A percentile compares a stretch with the other conserved stretches of the same genome.
Evolutionary conservation across 1,140 invertebrate species (phyloP).

Genomic region (Eriosoma lanigerum): DNA sequence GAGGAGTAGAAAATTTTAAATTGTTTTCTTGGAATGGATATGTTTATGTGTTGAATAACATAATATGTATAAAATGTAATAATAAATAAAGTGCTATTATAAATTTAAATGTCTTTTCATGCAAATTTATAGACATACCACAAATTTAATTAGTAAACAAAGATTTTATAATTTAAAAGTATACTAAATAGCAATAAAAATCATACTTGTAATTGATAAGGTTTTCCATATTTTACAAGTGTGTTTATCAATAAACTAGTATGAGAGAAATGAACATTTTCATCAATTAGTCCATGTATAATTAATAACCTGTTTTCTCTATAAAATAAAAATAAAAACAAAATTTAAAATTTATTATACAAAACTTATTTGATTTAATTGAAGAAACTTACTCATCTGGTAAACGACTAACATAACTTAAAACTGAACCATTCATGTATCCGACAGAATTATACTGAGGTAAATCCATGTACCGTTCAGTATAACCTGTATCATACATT

Average conservation of each 20-base stretch:
- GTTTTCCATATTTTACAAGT: conserved; percentile 88
- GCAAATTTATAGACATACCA: no score
- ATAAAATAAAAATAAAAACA: conserved; percentile 28
- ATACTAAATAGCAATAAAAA: no score
- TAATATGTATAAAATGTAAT: no score
- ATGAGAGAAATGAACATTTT: conserved; percentile 99
- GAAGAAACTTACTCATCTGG: conserved; percentile 77
- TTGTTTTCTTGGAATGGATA: no score
- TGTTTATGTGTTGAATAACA: no score
- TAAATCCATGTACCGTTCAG: conserved; percentile 94
- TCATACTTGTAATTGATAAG: conserved; percentile 78
- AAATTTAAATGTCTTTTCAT: no score
- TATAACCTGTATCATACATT: conserved; percentile 94
- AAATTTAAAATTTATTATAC: no score
- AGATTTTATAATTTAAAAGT: no score
- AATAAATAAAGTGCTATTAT: no score
- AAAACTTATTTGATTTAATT: neutral
- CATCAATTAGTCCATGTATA: conserved; percentile 96
- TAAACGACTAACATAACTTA: conserved; percentile 80
- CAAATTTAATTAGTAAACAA: no score
- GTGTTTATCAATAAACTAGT: conserved; percentile 88
- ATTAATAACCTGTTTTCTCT: conserved; percentile 93
- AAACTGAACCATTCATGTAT: conserved; percentile 76
- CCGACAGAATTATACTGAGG: conserved; percentile 78
- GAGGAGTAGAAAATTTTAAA: no score